These are phyloP conservation scores for Eretmocerus hayati DNA, from an alignment of 2,888 invertebrate genomes.

Conservation along the genomic window DNA sequence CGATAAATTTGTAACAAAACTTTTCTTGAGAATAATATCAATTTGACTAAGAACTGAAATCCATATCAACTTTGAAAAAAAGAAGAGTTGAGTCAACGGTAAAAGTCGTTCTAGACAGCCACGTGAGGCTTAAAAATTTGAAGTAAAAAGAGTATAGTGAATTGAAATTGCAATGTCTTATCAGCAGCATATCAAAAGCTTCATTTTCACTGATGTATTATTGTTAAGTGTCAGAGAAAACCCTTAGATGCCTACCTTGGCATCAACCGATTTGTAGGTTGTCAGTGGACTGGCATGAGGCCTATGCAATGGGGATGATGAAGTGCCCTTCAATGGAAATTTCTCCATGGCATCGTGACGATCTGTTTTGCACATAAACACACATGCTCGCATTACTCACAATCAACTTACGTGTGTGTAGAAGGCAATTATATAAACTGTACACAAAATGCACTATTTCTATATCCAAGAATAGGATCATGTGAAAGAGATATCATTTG, in stretches of 20 bases:
- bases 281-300: conserved; percentile 37
- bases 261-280: conserved; percentile 43
- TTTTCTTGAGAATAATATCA: too few species aligned
- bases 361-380: conserved; percentile 29
- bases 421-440: too few species aligned
- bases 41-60: too few species aligned
- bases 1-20: too few species aligned
- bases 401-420: conserved; percentile 9
- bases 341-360: conserved; percentile 57
- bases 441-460: too few species aligned
- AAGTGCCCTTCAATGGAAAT: conserved; percentile 59
- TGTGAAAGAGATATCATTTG: too few species aligned
- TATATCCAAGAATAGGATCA: too few species aligned
- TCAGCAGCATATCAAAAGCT: background rate
- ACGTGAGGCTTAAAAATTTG: too few species aligned
- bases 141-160: too few species aligned
- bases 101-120: too few species aligned
- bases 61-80: too few species aligned
- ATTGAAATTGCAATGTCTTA: background rate
- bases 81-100: too few species aligned
- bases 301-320: conserved; percentile 34
- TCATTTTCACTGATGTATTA: conserved; percentile 9
- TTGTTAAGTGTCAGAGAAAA: conserved; percentile 6
- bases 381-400: conserved; percentile 21
- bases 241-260: conserved; percentile 38